A percentile compares a stretch with the other conserved stretches of the same genome.
Evolutionary conservation across 1,140 invertebrate species (phyloP).

Genomic region (Babylonia areolata): DNA sequence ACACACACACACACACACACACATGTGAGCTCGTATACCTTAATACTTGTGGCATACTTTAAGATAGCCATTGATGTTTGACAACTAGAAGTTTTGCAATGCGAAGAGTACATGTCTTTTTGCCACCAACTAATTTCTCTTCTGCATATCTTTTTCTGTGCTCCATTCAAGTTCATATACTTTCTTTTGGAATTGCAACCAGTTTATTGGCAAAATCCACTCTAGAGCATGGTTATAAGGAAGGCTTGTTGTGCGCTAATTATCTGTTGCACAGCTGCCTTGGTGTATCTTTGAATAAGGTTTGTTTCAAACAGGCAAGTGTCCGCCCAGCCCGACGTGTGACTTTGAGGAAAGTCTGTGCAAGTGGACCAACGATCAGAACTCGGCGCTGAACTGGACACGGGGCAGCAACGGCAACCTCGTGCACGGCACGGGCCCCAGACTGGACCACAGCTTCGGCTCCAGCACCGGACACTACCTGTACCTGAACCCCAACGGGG

Average conservation of each 20-base stretch:
- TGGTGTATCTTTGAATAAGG: too few relatives aligned
- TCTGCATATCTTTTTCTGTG: too few relatives aligned
- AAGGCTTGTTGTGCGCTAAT: constrained; percentile 68
- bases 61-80: constrained; percentile 30
- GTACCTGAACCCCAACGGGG: constrained; percentile 67
- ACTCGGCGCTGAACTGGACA: constrained; percentile 69
- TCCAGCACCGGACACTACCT: constrained; percentile 67
- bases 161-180: too few relatives aligned
- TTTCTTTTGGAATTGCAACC: too few relatives aligned
- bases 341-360: constrained; percentile 67
- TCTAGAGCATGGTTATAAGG: constrained; percentile 56
- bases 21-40: constrained; percentile 61
- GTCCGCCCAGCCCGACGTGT: constrained; percentile 55
- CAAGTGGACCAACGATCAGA: constrained; percentile 55
- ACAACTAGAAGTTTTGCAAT: too few relatives aligned
- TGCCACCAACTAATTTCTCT: too few relatives aligned
- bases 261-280: constrained; percentile 75
- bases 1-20: constrained; percentile 48
- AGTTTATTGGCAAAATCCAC: constrained; percentile 55
- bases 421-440: constrained; percentile 83
- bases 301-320: constrained; percentile 58
- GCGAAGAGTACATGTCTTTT: too few relatives aligned
- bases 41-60: constrained; percentile 44
- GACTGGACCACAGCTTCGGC: constrained; percentile 83
- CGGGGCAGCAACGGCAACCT: constrained; percentile 63